Conservation (phyloP, 23 tunicate species). For the Ascidia mentula region DNA sequence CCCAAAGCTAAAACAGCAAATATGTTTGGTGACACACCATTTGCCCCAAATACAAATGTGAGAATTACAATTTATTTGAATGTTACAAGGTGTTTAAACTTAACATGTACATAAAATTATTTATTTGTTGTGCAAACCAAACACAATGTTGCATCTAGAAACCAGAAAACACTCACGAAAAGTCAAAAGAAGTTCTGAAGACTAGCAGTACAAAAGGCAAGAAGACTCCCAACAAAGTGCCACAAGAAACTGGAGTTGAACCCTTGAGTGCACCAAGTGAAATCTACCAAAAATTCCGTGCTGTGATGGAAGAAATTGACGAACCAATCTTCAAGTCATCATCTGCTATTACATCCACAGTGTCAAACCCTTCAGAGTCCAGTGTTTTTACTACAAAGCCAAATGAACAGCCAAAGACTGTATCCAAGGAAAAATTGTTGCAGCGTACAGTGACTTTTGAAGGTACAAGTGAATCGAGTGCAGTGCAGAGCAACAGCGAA, state of each 20-base stretch:
- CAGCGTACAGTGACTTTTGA: neutral
- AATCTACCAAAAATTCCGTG: neutral
- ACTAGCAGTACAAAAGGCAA: no score
- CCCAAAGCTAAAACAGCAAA: no score
- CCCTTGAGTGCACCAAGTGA: neutral
- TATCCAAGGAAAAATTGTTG: neutral
- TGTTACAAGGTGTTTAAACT: no score
- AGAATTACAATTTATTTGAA: no score
- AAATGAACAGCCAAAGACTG: neutral
- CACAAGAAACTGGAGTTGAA: no score
- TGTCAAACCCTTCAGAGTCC: neutral
- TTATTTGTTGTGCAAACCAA: neutral
- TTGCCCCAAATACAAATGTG: no score
- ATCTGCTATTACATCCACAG: neutral
- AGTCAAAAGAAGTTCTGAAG: neutral
- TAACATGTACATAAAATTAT: neutral
- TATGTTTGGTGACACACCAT: no score
- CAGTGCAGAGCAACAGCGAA: neutral
- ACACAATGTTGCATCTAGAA: neutral
- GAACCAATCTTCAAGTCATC: neutral
- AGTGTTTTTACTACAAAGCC: neutral
- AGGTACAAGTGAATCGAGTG: neutral
- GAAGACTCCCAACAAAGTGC: no score
- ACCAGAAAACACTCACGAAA: no score
- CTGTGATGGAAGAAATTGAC: constrained; percentile 9